These are phyloP conservation scores for Lerista edwardsae DNA, from an alignment of 2,797 vertebrate genomes.

Conservation along the genomic window DNA sequence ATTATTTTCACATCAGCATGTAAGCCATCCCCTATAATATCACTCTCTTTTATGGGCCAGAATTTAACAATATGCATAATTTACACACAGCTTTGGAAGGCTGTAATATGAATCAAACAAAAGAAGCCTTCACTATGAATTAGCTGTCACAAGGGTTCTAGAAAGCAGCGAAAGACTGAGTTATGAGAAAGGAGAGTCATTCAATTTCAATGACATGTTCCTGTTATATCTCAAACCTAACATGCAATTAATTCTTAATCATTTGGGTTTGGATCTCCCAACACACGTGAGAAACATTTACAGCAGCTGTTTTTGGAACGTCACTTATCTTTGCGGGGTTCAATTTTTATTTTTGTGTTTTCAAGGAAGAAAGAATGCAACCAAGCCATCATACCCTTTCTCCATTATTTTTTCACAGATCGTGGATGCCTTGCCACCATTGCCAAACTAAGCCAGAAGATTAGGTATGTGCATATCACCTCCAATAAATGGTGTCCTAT, in stretches of 20 bases:
- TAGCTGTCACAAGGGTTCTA: constrained; percentile 61
- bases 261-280: not conserved
- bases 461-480: not conserved
- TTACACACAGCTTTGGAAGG: constrained; percentile 70
- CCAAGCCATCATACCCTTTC: not conserved
- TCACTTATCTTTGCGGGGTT: not conserved
- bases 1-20: constrained; percentile 71
- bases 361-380: not conserved
- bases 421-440: not conserved
- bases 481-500: not conserved
- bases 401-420: not conserved
- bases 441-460: constrained; percentile 1
- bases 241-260: constrained; percentile 24
- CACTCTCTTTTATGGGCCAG: constrained; percentile 67
- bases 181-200: constrained; percentile 36
- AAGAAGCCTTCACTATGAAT: constrained; percentile 65
- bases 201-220: constrained; percentile 27
- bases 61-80: constrained; percentile 68
- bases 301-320: constrained; percentile 8
- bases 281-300: constrained; percentile 20
- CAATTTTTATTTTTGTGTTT: not conserved
- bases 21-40: constrained; percentile 68
- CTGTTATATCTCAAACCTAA: not conserved
- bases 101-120: constrained; percentile 68
- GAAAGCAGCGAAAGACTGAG: constrained; percentile 34